Base-by-base conservation (phyloP, 2,888 invertebrate species). In the Cryptocephalus moraei region DNA sequence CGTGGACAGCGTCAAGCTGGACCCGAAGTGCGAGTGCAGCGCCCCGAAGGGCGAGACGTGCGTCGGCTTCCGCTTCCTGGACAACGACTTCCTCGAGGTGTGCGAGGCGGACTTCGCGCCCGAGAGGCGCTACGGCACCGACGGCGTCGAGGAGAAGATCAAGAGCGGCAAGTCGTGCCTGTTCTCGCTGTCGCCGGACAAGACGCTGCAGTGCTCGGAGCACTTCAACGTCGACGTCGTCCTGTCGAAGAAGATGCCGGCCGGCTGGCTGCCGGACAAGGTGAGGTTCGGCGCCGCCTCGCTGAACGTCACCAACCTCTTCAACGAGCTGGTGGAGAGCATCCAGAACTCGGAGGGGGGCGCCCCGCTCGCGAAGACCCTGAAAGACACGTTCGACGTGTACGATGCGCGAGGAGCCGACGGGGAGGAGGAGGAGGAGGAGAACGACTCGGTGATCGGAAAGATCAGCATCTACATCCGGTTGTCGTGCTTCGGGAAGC, bases 121-220 rank as follows among this genome's bases (percentile, higher is more conserved):
- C 1, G 62, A 67, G 59, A 57, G 48, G 50, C 66, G 47, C 43
- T 55, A 57, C 49, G 51, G 57, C 39, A 38, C 50, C 43, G 66
- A 72, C 2, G 73, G 73, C 40, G 46, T 47, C 11, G 43, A 43
- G 33, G 43, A 31, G 14, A 43, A 43, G 9, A 33, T 12, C 14
- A 65, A 33, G 60, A 80, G 73, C 54, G 82, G 82, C 31, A 82
- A 82, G 64, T 82, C 82, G 1, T 82, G 82, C 56, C 67, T 83
- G n/a, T 83, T 83, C 60, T 80, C 80, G 0, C 64, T 83, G 4
- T 76, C 78, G 31, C 72, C 76, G 39, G 56, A 63, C 8, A 76
- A 79, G 32, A 76, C 81, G 1, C 60, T 61, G n/a, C 66, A 71
- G 39, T 77, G 78, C 1, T 66, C 77, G 59, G 66, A 66, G 46